A percentile compares a stretch with the other conserved stretches of the same genome.
Conservation (phyloP, 1,140 invertebrate genomes). For the Lordiphosa collinella region DNA sequence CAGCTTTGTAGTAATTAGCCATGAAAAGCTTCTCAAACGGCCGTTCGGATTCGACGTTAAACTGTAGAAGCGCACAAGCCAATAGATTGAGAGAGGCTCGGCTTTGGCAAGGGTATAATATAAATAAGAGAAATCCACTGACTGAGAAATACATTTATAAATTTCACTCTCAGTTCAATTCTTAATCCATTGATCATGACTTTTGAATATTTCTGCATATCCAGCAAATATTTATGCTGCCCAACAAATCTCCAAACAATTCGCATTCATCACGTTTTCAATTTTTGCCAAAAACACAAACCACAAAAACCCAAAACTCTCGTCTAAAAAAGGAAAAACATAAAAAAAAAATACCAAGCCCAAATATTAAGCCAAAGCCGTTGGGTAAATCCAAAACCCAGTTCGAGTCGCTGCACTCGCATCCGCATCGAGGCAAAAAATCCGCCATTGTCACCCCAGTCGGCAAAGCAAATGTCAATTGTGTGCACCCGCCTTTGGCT, state of each 20-base stretch:
- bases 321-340: slow-evolving; percentile 17
- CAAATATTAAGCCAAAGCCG: slow-evolving; percentile 60
- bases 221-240: slow-evolving; percentile 11
- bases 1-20: no score
- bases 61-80: no score
- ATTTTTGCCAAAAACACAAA: slow-evolving; percentile 21
- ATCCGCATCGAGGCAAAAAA: slow-evolving; percentile 32
- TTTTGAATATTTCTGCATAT: slow-evolving; percentile 3
- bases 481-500: slow-evolving; percentile 38
- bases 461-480: slow-evolving; percentile 60
- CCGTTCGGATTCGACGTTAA: no score
- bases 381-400: slow-evolving; percentile 33
- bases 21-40: no score
- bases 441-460: slow-evolving; percentile 57
- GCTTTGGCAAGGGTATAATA: no score
- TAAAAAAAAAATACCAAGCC: slow-evolving; percentile 6
- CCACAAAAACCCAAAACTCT: slow-evolving; percentile 18
- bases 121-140: no score
- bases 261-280: slow-evolving; percentile 38
- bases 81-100: no score
- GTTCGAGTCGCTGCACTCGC: slow-evolving; percentile 48
- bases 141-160: no score
- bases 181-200: neutral
- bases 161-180: no score
- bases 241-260: slow-evolving; percentile 21